Conservation (phyloP, 64 coral and sea anemone species). For the Acropora tenuis region DNA sequence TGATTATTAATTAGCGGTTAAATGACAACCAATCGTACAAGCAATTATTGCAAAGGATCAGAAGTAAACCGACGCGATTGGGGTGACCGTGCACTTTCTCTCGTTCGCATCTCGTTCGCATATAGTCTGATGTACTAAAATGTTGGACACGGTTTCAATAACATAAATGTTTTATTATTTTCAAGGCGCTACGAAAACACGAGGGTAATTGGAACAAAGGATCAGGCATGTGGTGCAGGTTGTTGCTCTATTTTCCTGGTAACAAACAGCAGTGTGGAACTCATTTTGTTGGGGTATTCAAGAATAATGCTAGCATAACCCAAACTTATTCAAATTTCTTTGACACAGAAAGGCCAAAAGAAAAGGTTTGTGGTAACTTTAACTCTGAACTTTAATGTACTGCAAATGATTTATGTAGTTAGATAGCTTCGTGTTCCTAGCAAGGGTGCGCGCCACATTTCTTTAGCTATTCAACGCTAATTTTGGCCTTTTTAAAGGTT, state of each 20-base stretch:
- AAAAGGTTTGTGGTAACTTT: background rate
- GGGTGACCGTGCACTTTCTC: background rate
- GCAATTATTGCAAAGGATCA: background rate
- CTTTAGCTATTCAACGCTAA: too few relatives aligned
- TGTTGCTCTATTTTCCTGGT: background rate
- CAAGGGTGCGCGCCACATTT: too few relatives aligned
- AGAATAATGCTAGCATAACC: background rate
- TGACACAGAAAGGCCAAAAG: background rate
- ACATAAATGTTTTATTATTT: conserved; percentile 45
- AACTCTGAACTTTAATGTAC: too few relatives aligned
- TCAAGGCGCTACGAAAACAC: conserved; percentile 16
- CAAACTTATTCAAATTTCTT: too few relatives aligned
- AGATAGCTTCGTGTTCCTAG: too few relatives aligned
- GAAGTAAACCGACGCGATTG: too few relatives aligned
- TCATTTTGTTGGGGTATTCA: conserved; percentile 13
- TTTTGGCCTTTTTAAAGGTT: too few relatives aligned
- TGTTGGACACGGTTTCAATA: background rate
- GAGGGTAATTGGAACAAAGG: background rate
- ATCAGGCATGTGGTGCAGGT: conserved; percentile 19
- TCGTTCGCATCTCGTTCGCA: background rate
- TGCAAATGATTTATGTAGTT: too few relatives aligned
- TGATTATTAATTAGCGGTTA: too few relatives aligned
- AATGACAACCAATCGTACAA: too few relatives aligned
- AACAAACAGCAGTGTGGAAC: background rate
- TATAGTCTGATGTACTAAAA: background rate